Evolutionary conservation across 2,113 vertebrate species (phyloP), one percentile per base, ranked within the genome.

Genomic region (Campylomormyrus tamandua): DNA sequence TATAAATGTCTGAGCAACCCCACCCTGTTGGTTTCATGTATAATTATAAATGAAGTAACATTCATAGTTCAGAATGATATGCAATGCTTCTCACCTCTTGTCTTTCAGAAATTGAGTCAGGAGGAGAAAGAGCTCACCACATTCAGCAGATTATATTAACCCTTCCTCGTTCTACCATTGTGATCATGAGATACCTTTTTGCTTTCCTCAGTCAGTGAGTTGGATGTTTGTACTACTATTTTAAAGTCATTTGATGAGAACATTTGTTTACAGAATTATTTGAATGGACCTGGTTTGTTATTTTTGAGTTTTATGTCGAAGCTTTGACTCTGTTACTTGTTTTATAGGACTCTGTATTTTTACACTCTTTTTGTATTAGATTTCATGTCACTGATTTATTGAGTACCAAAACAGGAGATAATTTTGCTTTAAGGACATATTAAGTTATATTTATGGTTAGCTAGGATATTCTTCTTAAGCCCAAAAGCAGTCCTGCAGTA

Each of bases 141-240:
- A 96, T 99, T 91, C 98, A 99, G 92, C 97, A 99, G 91, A 98
- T 99, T 89, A 93, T 98, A 46, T 90, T 97, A 92, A 98, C 97
- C 52, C 96, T 99, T 90, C 97, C 96, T 89, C 96, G 97, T 3
- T 96, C 96, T 31, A 96, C 99, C 94, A 96, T 99, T 50, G 96
- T 99, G 53, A 98, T 99, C 95, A 98, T 99, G 98, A 97, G 98
- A 98, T 99, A 99, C 88, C 96, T 99, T 92, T 99, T 99, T 92
- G 98, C 98, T 50, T 99, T 99, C 94, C 97, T 99, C 85, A 99
- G 99, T 91, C 98, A 99, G 98, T 99, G 94, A 98, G 98, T 94
- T 35, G 48, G 31, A 87, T 87, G 50, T 27, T 35, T 87, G 42
- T 42, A 35, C 53, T 42, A 19, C n/a, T 87, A 39, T 8, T 53